phyloP scores from a whole-genome alignment of 1,140 invertebrate species.

The Hyles vespertilio region DNA sequence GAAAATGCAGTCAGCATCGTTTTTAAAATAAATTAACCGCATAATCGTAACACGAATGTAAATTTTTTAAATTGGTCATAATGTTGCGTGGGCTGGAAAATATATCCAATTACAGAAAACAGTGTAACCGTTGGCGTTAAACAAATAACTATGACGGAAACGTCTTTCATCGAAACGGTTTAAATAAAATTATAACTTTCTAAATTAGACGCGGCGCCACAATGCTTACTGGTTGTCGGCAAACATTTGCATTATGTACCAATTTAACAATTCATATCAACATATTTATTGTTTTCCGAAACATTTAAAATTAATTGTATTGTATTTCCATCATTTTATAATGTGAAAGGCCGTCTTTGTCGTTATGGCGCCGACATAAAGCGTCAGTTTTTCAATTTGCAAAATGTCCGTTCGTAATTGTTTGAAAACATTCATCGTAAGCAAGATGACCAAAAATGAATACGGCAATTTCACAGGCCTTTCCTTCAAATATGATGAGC shows the following conservation, averaged over 20 bases:
- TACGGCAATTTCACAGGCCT: no score
- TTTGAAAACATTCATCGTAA: no score
- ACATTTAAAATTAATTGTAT: background rate
- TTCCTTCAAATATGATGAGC: conserved; percentile 15
- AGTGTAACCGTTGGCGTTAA: conserved; percentile 26
- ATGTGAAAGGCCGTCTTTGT: background rate
- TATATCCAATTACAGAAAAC: conserved; percentile 28
- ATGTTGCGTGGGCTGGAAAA: conserved; percentile 26
- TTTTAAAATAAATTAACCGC: no score
- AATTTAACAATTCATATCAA: conserved; percentile 2
- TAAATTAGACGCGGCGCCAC: conserved; percentile 23
- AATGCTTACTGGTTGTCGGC: conserved; percentile 14
- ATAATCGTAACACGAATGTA: no score
- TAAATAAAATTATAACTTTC: conserved; percentile 28
- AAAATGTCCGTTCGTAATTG: conserved; percentile 16
- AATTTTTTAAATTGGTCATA: conserved; percentile 7
- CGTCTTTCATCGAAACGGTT: conserved; percentile 24
- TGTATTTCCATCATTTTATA: background rate
- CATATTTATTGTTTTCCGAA: no score
- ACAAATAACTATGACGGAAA: conserved; percentile 25
- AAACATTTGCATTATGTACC: conserved; percentile 22
- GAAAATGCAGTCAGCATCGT: no score
- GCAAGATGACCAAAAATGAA: no score
- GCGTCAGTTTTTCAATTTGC: conserved; percentile 24
- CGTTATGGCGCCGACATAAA: no score